These are phyloP conservation scores for Cassiopea xamachana DNA, from an alignment of 30 jellyfish, hydroid and myxozoan species.

Conservation along the genomic window DNA sequence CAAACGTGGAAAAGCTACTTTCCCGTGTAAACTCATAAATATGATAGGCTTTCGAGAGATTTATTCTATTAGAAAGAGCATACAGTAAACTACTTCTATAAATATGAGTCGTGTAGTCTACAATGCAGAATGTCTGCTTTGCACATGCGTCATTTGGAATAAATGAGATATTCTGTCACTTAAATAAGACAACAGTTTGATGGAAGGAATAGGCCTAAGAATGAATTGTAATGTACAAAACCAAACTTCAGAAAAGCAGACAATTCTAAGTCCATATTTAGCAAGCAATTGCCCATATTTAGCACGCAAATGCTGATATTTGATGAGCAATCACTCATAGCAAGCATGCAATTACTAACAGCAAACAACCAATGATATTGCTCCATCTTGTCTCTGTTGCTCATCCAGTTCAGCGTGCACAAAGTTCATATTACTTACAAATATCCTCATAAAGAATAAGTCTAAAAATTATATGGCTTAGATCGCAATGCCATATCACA, in stretches of 20 bases:
- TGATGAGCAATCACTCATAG: too few relatives aligned
- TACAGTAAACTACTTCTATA: background rate
- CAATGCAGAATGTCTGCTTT: background rate
- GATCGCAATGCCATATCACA: background rate
- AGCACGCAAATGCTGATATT: background rate
- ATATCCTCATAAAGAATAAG: too few relatives aligned
- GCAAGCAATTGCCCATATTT: background rate
- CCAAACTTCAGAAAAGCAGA: background rate
- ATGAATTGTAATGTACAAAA: background rate
- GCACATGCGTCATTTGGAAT: background rate
- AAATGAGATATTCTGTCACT: background rate
- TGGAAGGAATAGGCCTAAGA: background rate
- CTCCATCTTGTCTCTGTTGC: too few relatives aligned
- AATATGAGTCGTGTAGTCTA: background rate
- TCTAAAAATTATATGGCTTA: too few relatives aligned
- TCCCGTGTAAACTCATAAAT: constrained; percentile 10
- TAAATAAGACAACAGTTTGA: background rate
- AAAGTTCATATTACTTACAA: too few relatives aligned
- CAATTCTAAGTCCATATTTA: background rate
- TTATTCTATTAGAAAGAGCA: background rate
- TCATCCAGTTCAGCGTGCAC: too few relatives aligned
- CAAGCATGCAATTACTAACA: too few relatives aligned
- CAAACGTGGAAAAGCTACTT: background rate
- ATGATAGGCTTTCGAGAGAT: background rate
- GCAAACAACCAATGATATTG: too few relatives aligned